Evolutionary conservation across 2,797 vertebrate genomes (phyloP), one percentile per base, ranked within the genome.

Genomic region (Hydrocynus forskahlii): DNA sequence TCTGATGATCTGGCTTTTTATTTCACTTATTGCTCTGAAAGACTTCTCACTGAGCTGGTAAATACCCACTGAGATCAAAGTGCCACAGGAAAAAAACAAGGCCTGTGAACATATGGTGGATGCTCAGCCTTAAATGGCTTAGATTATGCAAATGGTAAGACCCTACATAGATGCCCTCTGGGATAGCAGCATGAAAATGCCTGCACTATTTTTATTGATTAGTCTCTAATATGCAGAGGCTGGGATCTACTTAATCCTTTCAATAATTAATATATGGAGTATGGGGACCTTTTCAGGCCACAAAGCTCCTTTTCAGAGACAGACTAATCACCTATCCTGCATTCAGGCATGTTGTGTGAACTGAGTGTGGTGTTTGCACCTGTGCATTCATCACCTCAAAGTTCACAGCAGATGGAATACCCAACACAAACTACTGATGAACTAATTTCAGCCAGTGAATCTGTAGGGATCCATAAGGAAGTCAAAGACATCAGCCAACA

Each of bases 1-100:
- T 86, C 81, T 66, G 79, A 86, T 84, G 86, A 89, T 91, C 82
- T n/a, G 38, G 48, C 79, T 86, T 84, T 88, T 90, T 85, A 85
- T 88, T 76, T 90, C 85, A 66, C 78, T 89, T 90, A 76, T 83
- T 87, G 77, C 88, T 80, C 72, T 85, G 87, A 89, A 84, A 84
- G 85, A 86, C 76, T 76, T 84, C 80, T 78, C 66, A 23, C 80
- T 80, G 79, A 72, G 78, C 67, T 82, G 66, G 71, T 81, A 83
- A 86, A 87, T 81, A 74, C 54, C 55, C 76, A 72, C 63, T 23
- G 78, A 82, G 81, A 85, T 86, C 75, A 88, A 79, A 81, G 81
- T 43, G 78, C 12, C 52, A 62, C 52, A 68, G 59, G 7, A 62
- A 75, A 54, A 59, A 50, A 79, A 57, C 38, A 35, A 40, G 63